Evolutionary conservation across 2,888 invertebrate genomes (phyloP).

Genomic region (Synanthedon vespiformis): DNA sequence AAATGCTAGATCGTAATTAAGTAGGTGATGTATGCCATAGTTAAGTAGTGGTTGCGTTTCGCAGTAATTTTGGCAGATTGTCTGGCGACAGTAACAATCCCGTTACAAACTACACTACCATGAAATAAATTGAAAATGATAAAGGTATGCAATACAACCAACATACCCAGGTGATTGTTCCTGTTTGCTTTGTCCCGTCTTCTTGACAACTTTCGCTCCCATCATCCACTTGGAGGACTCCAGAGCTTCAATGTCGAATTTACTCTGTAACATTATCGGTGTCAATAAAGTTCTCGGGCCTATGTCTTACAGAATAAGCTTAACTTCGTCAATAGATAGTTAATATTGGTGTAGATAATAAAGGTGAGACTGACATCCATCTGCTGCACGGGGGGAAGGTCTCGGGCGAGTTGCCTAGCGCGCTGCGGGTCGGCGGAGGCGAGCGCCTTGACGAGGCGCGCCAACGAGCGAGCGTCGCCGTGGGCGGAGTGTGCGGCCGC

Average conservation of each 20-base stretch:
- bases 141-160: no score
- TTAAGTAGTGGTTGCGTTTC: no score
- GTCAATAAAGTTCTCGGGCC: no score
- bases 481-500: conserved; percentile 76
- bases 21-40: not conserved
- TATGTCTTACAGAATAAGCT: no score
- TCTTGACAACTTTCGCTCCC: conserved; percentile 90
- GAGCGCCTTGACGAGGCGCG: conserved; percentile 92
- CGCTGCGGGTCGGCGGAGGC: conserved; percentile 82
- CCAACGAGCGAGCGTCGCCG: conserved; percentile 81
- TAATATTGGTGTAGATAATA: no score
- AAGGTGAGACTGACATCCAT: conserved; percentile 26
- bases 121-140: no score
- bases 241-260: conserved; percentile 84
- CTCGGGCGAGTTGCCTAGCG: conserved; percentile 74
- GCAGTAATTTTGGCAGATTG: no score
- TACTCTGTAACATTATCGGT: conserved; percentile 27
- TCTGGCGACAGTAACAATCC: no score
- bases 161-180: conserved; percentile 77
- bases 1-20: no score
- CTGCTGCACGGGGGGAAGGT: conserved; percentile 40
- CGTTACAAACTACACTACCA: conserved; percentile 8
- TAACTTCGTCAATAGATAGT: no score
- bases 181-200: conserved; percentile 75
- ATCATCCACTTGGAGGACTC: conserved; percentile 90